These are phyloP conservation scores for Ranitomeya imitator DNA, from an alignment of 2,113 vertebrate species.

Conservation along the genomic window DNA sequence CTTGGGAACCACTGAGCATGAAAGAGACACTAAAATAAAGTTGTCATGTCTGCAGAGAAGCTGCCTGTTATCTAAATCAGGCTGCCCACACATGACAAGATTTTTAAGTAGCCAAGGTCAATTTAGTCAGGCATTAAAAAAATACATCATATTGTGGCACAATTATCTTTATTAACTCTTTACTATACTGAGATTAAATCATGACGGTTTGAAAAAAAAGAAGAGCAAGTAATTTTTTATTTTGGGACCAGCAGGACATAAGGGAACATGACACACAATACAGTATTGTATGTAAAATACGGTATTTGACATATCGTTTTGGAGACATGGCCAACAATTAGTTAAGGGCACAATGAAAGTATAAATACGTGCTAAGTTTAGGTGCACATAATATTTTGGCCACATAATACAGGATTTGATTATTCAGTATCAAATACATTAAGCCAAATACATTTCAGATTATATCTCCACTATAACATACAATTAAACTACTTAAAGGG, in stretches of 20 bases:
- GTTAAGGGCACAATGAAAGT: too few relatives aligned
- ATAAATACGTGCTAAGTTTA: too few relatives aligned
- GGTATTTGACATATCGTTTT: too few relatives aligned
- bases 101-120: not conserved
- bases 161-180: not conserved
- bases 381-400: too few relatives aligned
- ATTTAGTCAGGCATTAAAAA: not conserved
- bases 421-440: too few relatives aligned
- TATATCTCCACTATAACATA: too few relatives aligned
- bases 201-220: not conserved
- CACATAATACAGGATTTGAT: too few relatives aligned
- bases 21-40: not conserved
- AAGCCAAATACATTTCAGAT: too few relatives aligned
- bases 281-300: too few relatives aligned
- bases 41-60: not conserved
- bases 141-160: not conserved
- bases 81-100: not conserved
- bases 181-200: not conserved
- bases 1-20: not conserved
- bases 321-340: too few relatives aligned
- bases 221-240: not conserved
- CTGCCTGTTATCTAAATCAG: not conserved
- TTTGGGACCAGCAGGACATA: not conserved
- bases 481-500: too few relatives aligned
- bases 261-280: too few relatives aligned